Percentiles rank a stretch among this genome's conserved stretches.
Evolutionary conservation across 2,797 vertebrate species (phyloP).

Genomic region (Semaprochilodus insignis): DNA sequence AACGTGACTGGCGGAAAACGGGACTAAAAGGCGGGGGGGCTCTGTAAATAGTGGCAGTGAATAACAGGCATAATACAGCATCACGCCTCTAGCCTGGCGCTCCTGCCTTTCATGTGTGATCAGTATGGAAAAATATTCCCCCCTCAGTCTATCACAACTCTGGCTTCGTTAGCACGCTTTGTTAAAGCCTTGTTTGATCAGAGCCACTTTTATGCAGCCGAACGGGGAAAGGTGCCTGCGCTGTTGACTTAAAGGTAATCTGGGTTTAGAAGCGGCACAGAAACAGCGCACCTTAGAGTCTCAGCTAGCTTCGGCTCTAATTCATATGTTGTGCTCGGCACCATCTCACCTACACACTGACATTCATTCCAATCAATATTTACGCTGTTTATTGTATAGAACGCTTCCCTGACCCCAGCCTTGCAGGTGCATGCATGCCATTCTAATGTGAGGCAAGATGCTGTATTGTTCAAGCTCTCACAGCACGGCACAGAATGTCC

Average conservation of each 20-base stretch:
- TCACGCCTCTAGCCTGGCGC: constrained; percentile 11
- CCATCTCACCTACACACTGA: constrained; percentile 13
- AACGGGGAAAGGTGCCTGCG: constrained; percentile 31
- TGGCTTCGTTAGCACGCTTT: constrained; percentile 57
- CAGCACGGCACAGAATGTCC: neutral
- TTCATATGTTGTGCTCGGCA: constrained; percentile 10
- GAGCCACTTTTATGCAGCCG: constrained; percentile 37
- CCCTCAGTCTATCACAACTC: constrained; percentile 42
- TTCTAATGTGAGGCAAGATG: neutral
- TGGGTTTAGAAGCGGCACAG: constrained; percentile 33
- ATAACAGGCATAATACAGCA: constrained; percentile 31
- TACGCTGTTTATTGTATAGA: constrained; percentile 28
- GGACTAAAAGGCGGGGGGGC: constrained; percentile 12
- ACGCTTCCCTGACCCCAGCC: neutral
- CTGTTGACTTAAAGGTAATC: constrained; percentile 56
- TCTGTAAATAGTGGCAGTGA: constrained; percentile 28
- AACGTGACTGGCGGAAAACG: constrained; percentile 3
- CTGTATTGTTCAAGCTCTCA: neutral
- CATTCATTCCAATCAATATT: constrained; percentile 37
- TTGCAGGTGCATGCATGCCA: neutral
- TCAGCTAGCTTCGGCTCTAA: constrained; percentile 29
- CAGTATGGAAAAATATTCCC: constrained; percentile 64
- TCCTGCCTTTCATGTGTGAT: constrained; percentile 57
- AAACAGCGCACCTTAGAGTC: constrained; percentile 22
- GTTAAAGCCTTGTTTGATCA: constrained; percentile 65